Conservation (phyloP, 2,888 invertebrate genomes). For the Uropetala carovei region DNA sequence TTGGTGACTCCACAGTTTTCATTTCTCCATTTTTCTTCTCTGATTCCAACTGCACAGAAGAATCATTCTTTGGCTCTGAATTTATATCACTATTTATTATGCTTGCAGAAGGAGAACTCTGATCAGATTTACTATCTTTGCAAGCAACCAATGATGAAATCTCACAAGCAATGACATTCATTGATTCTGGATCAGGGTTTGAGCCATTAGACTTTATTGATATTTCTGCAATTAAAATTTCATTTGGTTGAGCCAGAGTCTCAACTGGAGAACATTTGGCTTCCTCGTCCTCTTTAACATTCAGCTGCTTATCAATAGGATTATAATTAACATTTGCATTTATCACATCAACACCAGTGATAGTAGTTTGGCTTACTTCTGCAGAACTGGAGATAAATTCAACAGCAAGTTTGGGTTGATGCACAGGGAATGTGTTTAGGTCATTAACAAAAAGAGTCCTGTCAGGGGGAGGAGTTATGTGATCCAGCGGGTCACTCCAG, state of each 20-base stretch:
- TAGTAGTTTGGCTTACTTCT: background rate
- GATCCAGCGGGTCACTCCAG: slow-evolving; percentile 48
- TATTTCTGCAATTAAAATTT: background rate
- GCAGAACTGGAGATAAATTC: slow-evolving; percentile 40
- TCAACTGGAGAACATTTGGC: background rate
- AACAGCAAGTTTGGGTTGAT: slow-evolving; percentile 36
- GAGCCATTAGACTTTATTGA: background rate
- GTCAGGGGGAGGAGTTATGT: slow-evolving; percentile 45
- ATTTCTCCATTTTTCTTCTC: background rate
- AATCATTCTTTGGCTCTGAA: background rate
- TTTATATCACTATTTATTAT: no score
- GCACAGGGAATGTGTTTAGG: slow-evolving; percentile 48
- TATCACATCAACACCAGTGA: background rate
- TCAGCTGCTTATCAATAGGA: background rate
- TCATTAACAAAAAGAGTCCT: slow-evolving; percentile 56
- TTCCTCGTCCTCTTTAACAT: background rate
- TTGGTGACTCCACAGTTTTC: background rate
- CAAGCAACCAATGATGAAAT: no score
- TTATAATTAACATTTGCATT: background rate
- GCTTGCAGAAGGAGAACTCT: no score
- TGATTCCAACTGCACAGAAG: background rate
- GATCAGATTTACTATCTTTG: no score
- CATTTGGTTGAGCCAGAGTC: background rate
- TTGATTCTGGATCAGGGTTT: background rate
- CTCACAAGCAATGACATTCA: background rate